phyloP scores from a whole-genome alignment of 2,888 invertebrate genomes.

The Lissocephala sabroskyi region DNA sequence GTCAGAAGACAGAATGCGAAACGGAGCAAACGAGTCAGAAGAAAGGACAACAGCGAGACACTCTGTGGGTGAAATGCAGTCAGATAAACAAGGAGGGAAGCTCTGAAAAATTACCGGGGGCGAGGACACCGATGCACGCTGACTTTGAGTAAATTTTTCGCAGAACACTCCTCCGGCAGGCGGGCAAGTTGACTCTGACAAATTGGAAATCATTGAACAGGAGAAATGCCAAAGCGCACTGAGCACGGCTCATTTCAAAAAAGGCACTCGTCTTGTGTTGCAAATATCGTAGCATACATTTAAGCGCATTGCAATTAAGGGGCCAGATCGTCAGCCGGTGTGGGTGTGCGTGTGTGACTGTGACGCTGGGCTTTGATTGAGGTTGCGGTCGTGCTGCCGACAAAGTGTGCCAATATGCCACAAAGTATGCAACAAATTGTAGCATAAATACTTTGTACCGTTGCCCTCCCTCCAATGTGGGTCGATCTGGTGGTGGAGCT shows the following conservation, averaged over 20 bases:
- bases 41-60: not conserved
- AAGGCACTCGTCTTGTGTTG: not conserved
- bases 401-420: slow-evolving; percentile 59
- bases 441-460: slow-evolving; percentile 55
- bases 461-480: not conserved
- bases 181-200: slow-evolving; percentile 49
- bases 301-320: slow-evolving; percentile 61
- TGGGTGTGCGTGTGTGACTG: no score
- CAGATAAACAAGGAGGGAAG: slow-evolving; percentile 38
- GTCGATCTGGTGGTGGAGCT: no score
- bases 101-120: not conserved
- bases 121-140: slow-evolving; percentile 4
- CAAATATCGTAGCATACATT: slow-evolving; percentile 58
- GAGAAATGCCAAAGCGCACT: slow-evolving; percentile 31
- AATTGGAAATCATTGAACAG: slow-evolving; percentile 59
- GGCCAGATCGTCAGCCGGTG: slow-evolving; percentile 11
- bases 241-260: slow-evolving; percentile 4
- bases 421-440: slow-evolving; percentile 60
- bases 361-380: not conserved
- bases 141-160: slow-evolving; percentile 37
- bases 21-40: slow-evolving; percentile 11
- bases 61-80: slow-evolving; percentile 35
- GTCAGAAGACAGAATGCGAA: slow-evolving; percentile 38
- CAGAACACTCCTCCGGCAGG: slow-evolving; percentile 31
- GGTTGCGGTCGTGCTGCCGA: no score